Evolutionary conservation across 92 coral and sea anemone species (phyloP).

Genomic region (Paramuricea clavata): DNA sequence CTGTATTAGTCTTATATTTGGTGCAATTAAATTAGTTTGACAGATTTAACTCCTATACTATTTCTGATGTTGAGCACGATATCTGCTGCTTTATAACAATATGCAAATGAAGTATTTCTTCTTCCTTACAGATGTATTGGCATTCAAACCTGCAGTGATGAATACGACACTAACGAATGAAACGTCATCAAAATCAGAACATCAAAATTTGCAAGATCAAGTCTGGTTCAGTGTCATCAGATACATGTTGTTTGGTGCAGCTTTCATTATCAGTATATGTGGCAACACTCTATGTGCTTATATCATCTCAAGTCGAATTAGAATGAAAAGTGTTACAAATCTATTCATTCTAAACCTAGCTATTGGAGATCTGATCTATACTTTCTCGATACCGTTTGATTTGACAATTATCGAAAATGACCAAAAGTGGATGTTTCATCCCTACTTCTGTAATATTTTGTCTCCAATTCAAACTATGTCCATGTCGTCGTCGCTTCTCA

Average conservation of each 20-base stretch:
- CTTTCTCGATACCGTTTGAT: slow-evolving; percentile 82
- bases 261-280: slow-evolving; percentile 75
- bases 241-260: slow-evolving; percentile 64
- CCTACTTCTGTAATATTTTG: slow-evolving; percentile 72
- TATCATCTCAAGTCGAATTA: slow-evolving; percentile 71
- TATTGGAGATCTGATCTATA: slow-evolving; percentile 79
- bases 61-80: too few relatives aligned
- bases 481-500: slow-evolving; percentile 78
- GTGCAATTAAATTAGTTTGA: too few relatives aligned
- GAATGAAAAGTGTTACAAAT: slow-evolving; percentile 89
- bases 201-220: slow-evolving; percentile 14
- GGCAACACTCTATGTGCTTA: slow-evolving; percentile 78
- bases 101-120: background rate
- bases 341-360: slow-evolving; percentile 81
- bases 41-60: too few relatives aligned
- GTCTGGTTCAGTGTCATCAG: slow-evolving; percentile 56
- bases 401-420: slow-evolving; percentile 79
- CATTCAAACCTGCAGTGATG: background rate
- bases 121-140: background rate
- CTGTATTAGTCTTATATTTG: too few relatives aligned
- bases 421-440: slow-evolving; percentile 76
- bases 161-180: background rate
- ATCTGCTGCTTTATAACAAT: too few relatives aligned
- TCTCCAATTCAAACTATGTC: slow-evolving; percentile 82
- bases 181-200: background rate